Evolutionary conservation across 2,888 invertebrate genomes (phyloP).

Genomic region (Drosophila algonquin): DNA sequence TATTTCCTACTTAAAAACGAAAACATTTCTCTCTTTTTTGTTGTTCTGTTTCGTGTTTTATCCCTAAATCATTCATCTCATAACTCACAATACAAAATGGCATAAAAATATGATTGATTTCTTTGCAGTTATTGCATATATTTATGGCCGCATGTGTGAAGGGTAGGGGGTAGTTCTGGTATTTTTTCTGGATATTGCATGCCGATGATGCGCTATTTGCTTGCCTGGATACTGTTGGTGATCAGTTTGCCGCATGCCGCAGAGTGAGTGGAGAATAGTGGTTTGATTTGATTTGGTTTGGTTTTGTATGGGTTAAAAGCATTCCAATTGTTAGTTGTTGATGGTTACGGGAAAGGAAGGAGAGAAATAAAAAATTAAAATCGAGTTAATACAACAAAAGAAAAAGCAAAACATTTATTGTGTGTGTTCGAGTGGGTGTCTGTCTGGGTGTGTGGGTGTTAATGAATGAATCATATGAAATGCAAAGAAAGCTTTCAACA

Average conservation of each 20-base stretch:
- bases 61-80: constrained; percentile 9
- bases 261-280: constrained; percentile 7
- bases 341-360: background rate
- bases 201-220: constrained; percentile 50
- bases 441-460: background rate
- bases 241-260: constrained; percentile 38
- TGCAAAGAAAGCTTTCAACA: constrained; percentile 2
- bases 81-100: constrained; percentile 21
- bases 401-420: constrained; percentile 30
- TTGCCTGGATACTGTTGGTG: constrained; percentile 58
- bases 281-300: background rate
- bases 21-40: constrained; percentile 45
- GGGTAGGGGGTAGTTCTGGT: too few relatives aligned
- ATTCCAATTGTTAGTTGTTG: constrained; percentile 43
- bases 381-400: constrained; percentile 54
- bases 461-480: constrained; percentile 31
- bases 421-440: background rate
- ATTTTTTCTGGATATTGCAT: constrained; percentile 32
- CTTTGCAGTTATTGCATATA: constrained; percentile 21
- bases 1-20: constrained; percentile 64
- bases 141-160: constrained; percentile 32
- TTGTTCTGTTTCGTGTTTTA: constrained; percentile 6
- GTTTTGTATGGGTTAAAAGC: background rate
- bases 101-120: constrained; percentile 10
- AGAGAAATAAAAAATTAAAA: constrained; percentile 51